Evolutionary conservation across 2,113 vertebrate species (phyloP), one percentile per base, ranked within the genome.

Genomic region (Tyrannus savana): DNA sequence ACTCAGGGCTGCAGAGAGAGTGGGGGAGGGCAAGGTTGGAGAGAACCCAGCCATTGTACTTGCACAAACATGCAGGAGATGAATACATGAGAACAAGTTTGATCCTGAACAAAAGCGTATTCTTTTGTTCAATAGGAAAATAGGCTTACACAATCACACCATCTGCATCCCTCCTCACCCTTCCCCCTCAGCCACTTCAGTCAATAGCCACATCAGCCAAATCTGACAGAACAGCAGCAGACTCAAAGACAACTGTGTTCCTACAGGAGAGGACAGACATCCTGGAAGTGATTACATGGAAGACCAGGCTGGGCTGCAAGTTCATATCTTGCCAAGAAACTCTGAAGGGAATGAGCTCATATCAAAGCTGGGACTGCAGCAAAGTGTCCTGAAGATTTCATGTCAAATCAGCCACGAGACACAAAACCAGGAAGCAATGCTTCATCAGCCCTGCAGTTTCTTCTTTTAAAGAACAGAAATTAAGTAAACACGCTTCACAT

Each of bases 131-230:
- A 92, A 89, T 28, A 84, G 83, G 76, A 86, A 95, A 95, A 92
- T 22, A 89, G 86, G 75, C 93, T 97, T 95, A 87, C 94, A 95
- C 91, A 95, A 93, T 87, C 86, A 60, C 76, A 95, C 93, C 93
- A 95, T 93, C 95, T 92, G 91, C 69, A 91, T 21, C 83, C 84
- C 95, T 95, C 86, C 68, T 83, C 83, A 55, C 58, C 78, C 89
- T 80, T 85, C 63, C 49, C 63, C 72, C 64, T 71, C 81, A 59
- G 74, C 83, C 74, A 53, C 50, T 93, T 55, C 89, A 86, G 72
- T 50, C 89, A 67, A 80, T 10, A 87, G 73, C 42, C 52, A 47
- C 50, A 63, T 27, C 67, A 63, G 88, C 59, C 94, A 92, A 39
- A 27, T 58, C 4, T 37, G 80, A 84, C 24, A 53, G 56, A 27